Evolutionary conservation across 2,113 vertebrate genomes (phyloP), one percentile per base, ranked within the genome.

Genomic region (Dinomys branickii): DNA sequence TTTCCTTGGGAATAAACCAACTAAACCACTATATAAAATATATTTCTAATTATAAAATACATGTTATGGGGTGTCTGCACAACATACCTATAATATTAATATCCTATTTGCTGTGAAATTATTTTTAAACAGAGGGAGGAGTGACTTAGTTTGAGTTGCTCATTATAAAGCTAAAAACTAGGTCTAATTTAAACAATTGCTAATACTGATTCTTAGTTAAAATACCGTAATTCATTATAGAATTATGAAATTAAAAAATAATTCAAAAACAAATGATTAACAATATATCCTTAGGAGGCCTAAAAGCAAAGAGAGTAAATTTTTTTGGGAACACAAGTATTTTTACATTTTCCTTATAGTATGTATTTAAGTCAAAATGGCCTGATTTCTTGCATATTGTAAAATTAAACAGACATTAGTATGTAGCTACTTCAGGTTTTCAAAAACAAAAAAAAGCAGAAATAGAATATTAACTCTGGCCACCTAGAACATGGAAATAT

Each of bases 221-320:
- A 90, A 28, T 14, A 8, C 26, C 54, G 11, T 44, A 73, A 22
- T 86, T 96, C 44, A 77, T 65, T 85, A 83, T n/a, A 22, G 59
- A 92, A 95, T n/a, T 24, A 77, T 91, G 5, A 94, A 96, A 90
- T 73, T 63, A 33, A 1, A 95, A 94, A 93, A 87, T 44, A 85
- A 82, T 26, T 44, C 85, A 44, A 92, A 50, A 89, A 83, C 2
- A 81, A 5, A 85, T 38, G 28, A 50, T 50, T 77, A 91, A 47
- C 33, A 83, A 77, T 4, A 59, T 78, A 41, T n/a, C 80, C 35
- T 47, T 83, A 91, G 30, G 3, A 94, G 10, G 41, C 12, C 44
- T 75, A 63, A 1, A 85, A 73, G 20, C 16, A 84, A 94, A 73
- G 16, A 24, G 1, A 56, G 8, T 7, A 38, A 61, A 3, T 61